A percentile compares a stretch with the other conserved stretches of the same genome.
Evolutionary conservation across 2,113 vertebrate species (phyloP).

Genomic region (Oostethus manadensis): DNA sequence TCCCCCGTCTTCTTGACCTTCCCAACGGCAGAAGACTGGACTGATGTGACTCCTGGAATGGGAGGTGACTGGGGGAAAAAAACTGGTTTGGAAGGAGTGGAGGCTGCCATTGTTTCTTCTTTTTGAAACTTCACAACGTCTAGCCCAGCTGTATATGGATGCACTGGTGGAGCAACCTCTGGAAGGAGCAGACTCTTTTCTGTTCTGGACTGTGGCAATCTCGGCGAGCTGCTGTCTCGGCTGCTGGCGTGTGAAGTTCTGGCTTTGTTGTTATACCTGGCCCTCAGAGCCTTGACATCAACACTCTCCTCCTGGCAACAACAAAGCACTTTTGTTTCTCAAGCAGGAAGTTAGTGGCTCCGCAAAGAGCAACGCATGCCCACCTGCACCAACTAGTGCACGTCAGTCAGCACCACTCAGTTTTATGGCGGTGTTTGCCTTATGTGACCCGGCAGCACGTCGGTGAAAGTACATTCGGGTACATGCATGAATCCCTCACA

Average conservation of each 20-base stretch:
- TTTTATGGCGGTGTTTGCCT: constrained; percentile 15
- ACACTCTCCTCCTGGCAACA: constrained; percentile 62
- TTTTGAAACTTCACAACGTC: constrained; percentile 19
- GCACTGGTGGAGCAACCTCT: constrained; percentile 26
- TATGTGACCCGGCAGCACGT: background rate
- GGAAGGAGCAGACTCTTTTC: constrained; percentile 22
- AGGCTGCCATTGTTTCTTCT: constrained; percentile 11
- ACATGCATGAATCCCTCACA: background rate
- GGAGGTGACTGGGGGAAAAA: constrained; percentile 37
- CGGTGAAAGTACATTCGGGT: background rate
- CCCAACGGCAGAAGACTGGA: constrained; percentile 10
- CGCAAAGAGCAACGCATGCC: constrained; percentile 30
- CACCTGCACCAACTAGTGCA: constrained; percentile 16
- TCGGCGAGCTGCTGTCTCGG: constrained; percentile 43
- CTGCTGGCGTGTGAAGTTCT: constrained; percentile 36
- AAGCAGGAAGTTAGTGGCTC: constrained; percentile 54
- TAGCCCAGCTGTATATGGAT: constrained; percentile 13
- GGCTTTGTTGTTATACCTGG: constrained; percentile 54
- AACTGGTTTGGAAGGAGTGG: constrained; percentile 4
- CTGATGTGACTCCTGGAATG: background rate
- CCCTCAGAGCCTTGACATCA: constrained; percentile 70
- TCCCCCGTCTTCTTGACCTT: constrained; percentile 56
- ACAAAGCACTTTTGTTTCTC: constrained; percentile 24
- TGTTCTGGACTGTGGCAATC: constrained; percentile 31
- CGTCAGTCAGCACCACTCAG: background rate